These are phyloP conservation scores for Corapipo altera DNA, from an alignment of 2,113 vertebrate species.

Conservation along the genomic window DNA sequence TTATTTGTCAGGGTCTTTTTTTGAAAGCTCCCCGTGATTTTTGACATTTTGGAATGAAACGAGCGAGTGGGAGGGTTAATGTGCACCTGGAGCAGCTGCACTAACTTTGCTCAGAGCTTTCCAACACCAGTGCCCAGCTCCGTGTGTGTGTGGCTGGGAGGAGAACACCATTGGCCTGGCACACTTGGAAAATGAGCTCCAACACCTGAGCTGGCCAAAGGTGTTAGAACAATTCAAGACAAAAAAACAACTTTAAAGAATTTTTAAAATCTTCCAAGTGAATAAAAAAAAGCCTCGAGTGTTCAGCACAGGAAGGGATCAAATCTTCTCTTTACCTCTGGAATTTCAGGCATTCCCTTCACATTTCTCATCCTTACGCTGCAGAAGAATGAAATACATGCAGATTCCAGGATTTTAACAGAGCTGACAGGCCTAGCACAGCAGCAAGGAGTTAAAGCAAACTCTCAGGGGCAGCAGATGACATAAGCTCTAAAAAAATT, in stretches of 20 bases:
- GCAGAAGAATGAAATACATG: not conserved
- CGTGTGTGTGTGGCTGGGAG: not conserved
- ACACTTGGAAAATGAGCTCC: not conserved
- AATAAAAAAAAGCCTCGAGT: not conserved
- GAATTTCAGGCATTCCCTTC: rapidly evolving
- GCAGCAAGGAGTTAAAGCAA: not conserved
- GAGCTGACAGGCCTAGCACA: not conserved
- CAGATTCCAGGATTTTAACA: not conserved
- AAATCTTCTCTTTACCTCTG: not conserved
- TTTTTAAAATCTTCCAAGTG: not conserved
- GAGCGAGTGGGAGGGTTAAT: conserved; percentile 56
- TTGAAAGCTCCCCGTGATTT: conserved; percentile 51
- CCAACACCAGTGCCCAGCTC: not conserved
- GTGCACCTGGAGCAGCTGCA: conserved; percentile 59
- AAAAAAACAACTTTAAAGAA: not conserved
- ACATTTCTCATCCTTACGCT: not conserved
- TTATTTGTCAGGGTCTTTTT: conserved; percentile 28
- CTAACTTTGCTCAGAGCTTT: conserved; percentile 49
- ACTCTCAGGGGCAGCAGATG: not conserved
- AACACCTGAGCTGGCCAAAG: not conserved
- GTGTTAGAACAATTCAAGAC: not conserved
- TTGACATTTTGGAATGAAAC: conserved; percentile 33
- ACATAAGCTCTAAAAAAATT: not conserved
- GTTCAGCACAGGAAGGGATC: not conserved
- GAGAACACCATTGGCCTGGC: not conserved